phyloP scores from a whole-genome alignment of 2,797 vertebrate species.

The Clamator glandarius region DNA sequence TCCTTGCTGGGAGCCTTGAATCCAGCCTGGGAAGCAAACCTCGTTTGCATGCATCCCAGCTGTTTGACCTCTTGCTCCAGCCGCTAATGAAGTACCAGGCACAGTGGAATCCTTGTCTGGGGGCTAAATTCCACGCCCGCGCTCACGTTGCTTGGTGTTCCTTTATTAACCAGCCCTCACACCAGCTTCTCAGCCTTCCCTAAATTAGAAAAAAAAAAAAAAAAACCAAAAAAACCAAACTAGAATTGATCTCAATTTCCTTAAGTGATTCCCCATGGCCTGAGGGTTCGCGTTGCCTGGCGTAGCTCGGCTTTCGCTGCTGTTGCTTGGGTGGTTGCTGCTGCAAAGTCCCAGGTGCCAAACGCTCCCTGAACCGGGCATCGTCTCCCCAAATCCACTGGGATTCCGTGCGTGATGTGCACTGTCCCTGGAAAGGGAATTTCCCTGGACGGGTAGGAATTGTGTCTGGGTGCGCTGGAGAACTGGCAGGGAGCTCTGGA shows the following conservation, averaged over 20 bases:
- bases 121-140: background rate
- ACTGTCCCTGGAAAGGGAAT: background rate
- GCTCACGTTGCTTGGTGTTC: rapidly evolving
- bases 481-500: background rate
- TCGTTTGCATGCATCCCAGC: background rate
- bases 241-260: background rate
- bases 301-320: background rate
- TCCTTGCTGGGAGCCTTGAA: background rate
- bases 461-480: background rate
- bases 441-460: background rate
- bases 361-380: background rate
- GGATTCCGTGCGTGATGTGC: background rate
- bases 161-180: background rate
- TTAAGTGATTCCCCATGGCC: rapidly evolving
- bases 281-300: background rate
- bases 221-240: too few relatives aligned
- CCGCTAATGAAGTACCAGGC: background rate
- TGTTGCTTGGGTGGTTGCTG: background rate
- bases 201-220: background rate
- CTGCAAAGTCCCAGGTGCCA: background rate
- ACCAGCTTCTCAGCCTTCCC: background rate
- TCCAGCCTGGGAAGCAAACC: background rate
- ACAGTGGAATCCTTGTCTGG: background rate
- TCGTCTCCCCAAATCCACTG: background rate
- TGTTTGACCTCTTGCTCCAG: background rate